Evolutionary conservation across 2,888 invertebrate species (phyloP), one percentile per base, ranked within the genome.

Genomic region (Spodoptera exigua): DNA sequence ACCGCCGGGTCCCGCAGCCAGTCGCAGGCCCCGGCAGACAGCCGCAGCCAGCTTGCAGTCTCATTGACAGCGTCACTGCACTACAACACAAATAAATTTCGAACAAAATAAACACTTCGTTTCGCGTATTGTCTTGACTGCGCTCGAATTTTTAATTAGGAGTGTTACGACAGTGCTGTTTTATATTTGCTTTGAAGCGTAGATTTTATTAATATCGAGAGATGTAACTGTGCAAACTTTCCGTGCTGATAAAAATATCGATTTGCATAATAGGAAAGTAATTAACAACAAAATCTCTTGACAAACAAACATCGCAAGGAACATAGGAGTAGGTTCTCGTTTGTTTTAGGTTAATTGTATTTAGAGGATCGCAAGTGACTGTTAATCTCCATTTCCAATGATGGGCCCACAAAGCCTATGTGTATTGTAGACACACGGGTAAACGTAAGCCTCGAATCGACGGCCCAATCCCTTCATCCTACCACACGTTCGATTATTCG

Each of bases 321-420:
- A 45, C 70, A 52, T 41, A 13, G 52, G 13, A 51, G 21, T 17
- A 14, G 34, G 17, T 45, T 52, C 40, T 40, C 46, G 54, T 69
- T 55, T 55, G 71, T 44, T 64, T 21, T 47, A 45, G 47, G 47
- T 48, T 66, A 46, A 71, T 65, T 67, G 51, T 67, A 53, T 59
- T 66, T 54, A 11, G 40, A 67, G 68, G 59, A 66, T 64, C 37
- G 53, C 53, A 45, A 59, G 54, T 48, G 54, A 59, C 40, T 52
- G 73, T 59, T 72, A 67, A 68, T 66, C 59, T 54, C 68, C 59
- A 54, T 72, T 66, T 44, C 54, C 68, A 67, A 59, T 72, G 59
- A 68, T 66, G 10, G 43, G 46, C 45, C 43, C 37, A 66, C 72
- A 59, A 59, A 57, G 73, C 54, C 21, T 43, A 47, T 72, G 47